A percentile compares a stretch with the other conserved stretches of the same genome.
Evolutionary conservation across 1,140 invertebrate genomes (phyloP).

Genomic region (Drosophila simulans): DNA sequence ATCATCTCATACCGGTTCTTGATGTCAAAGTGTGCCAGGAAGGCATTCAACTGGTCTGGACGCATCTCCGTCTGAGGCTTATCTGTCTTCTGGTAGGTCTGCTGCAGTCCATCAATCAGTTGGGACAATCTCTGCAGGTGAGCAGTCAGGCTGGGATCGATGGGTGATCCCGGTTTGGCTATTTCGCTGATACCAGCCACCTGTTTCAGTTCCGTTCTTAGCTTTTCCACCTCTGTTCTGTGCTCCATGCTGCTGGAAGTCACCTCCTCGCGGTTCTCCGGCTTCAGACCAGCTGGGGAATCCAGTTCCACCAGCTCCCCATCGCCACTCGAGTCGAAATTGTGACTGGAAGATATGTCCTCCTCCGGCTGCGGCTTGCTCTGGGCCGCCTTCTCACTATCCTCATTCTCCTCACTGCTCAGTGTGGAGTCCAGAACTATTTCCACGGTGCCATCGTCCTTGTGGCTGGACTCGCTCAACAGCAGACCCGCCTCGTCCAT

Average conservation of each 20-base stretch:
- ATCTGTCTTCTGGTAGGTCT: slow-evolving; percentile 71
- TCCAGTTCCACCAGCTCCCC: slow-evolving; percentile 71
- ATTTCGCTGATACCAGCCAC: slow-evolving; percentile 21
- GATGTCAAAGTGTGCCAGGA: slow-evolving; percentile 80
- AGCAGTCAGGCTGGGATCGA: slow-evolving; percentile 75
- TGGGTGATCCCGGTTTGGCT: slow-evolving; percentile 40
- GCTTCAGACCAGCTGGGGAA: slow-evolving; percentile 4
- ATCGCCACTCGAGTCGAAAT: slow-evolving; percentile 74
- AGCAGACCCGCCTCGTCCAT: slow-evolving; percentile 41
- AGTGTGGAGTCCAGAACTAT: slow-evolving; percentile 55
- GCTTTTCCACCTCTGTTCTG: slow-evolving; percentile 32
- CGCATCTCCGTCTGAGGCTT: slow-evolving; percentile 72
- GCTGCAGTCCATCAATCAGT: slow-evolving; percentile 80
- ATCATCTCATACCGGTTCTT: slow-evolving; percentile 73
- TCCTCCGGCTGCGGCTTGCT: slow-evolving; percentile 1
- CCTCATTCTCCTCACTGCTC: slow-evolving; percentile 69
- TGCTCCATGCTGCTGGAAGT: slow-evolving; percentile 1
- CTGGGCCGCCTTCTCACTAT: slow-evolving; percentile 24
- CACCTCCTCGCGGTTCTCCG: slow-evolving; percentile 59
- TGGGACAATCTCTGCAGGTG: slow-evolving; percentile 81
- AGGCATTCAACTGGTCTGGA: slow-evolving; percentile 82
- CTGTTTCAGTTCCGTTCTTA: slow-evolving; percentile 41
- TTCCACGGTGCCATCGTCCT: slow-evolving; percentile 59
- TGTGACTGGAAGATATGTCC: slow-evolving; percentile 28
- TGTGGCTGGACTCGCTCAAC: slow-evolving; percentile 24